Evolutionary conservation across 2,888 invertebrate species (phyloP), one percentile per base, ranked within the genome.

Genomic region (Chironomus tentans): DNA sequence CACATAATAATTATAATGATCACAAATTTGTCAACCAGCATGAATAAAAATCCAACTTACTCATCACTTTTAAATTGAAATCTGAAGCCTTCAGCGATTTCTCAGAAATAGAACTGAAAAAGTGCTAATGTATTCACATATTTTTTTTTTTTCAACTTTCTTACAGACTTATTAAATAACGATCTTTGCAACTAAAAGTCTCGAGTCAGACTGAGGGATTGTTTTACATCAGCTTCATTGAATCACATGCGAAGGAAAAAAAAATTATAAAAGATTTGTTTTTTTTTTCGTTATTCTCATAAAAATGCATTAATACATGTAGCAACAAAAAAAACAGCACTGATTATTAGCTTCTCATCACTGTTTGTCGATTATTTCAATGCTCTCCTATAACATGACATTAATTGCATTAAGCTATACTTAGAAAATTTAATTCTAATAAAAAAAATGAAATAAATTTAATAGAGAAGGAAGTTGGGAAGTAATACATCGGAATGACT

Each of bases 151-250:
- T 56, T 18, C 1, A 15, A 15, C 18, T 56, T 56, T 56, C n/a
- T 56, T 65, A 65, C n/a, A 10, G n/a, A 24, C 21, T 21, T 65
- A 65, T 65, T 68, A 38, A 38, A 68, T 21, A 38, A 7, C 72
- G 21, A 73, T 62, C 72, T 46, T 61, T 73, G 28, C 72, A 62
- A 62, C 28, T 73, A 21, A 28, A 73, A 73, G 48, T 73, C 72
- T 73, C 61, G 62, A 73, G 62, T 46, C 7, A 62, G 72, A 73
- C 72, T 73, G 62, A 62, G 24, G 10, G 22, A 65, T 65, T 65
- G 21, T 65, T 65, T 65, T 24, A 65, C 6, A 56, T n/a, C 56
- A 13, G 12, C 12, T 24, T 65, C 65, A 18, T 5, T 38, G 62
- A 71, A 21, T 73, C 72, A 73, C 65, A 65, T 61, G 61, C 46